These are phyloP conservation scores for Zaprionus inermis DNA, from an alignment of 1,140 invertebrate species.

Conservation along the genomic window DNA sequence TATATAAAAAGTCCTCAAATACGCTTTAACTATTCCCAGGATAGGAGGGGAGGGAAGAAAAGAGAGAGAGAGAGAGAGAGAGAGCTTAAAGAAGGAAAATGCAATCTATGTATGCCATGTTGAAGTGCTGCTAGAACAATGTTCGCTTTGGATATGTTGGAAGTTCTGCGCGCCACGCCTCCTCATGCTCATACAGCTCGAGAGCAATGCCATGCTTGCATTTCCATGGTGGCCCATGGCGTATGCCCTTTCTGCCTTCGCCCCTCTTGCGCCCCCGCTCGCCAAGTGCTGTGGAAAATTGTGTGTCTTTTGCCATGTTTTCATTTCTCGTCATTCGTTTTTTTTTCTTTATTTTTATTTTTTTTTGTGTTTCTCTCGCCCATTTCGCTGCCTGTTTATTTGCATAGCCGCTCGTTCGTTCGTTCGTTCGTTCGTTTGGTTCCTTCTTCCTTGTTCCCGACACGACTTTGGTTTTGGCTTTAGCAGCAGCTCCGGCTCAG, in stretches of 20 bases:
- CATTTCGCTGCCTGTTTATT: slow-evolving; percentile 76
- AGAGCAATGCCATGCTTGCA: slow-evolving; percentile 15
- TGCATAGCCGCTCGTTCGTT: slow-evolving; percentile 55
- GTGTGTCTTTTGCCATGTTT: slow-evolving; percentile 22
- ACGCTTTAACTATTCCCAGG: not conserved
- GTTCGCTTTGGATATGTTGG: slow-evolving; percentile 2
- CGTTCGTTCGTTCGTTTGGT: slow-evolving; percentile 23
- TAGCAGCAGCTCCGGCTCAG: slow-evolving; percentile 32
- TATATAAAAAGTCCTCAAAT: not conserved
- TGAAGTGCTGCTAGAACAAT: not conserved
- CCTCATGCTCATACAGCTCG: not conserved
- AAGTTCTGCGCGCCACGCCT: not conserved
- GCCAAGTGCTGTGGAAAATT: slow-evolving; percentile 13
- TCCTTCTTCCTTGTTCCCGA: not conserved
- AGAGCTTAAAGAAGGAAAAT: not conserved
- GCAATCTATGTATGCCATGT: slow-evolving; percentile 3
- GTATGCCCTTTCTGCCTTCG: not conserved
- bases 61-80: not conserved
- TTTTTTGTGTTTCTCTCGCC: slow-evolving; percentile 38
- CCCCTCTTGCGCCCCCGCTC: not conserved
- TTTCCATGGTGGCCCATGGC: slow-evolving; percentile 22
- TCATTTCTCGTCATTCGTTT: slow-evolving; percentile 16
- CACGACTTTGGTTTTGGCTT: slow-evolving; percentile 17
- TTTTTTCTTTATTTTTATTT: not conserved
- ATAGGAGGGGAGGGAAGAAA: not conserved